A percentile compares a stretch with the other conserved stretches of the same genome.
Evolutionary conservation across 2,888 invertebrate species (phyloP).

Genomic region (Syritta pipiens): DNA sequence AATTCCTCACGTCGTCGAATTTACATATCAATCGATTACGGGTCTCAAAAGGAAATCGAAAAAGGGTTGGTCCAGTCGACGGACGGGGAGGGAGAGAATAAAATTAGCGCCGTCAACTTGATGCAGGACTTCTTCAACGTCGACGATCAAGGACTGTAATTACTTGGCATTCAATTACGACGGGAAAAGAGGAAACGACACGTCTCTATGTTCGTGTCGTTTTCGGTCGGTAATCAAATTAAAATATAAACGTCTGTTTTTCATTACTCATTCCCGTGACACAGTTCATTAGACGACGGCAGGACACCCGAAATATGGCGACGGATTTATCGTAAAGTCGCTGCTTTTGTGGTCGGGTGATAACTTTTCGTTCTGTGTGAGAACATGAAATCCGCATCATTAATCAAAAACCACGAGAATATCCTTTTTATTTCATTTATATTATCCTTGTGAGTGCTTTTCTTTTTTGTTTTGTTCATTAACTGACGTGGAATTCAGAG

Average conservation of each 20-base stretch:
- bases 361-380: slow-evolving; percentile 34
- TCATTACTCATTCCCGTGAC: slow-evolving; percentile 57
- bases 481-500: slow-evolving; percentile 37
- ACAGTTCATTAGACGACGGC: slow-evolving; percentile 52
- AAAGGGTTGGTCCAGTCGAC: slow-evolving; percentile 39
- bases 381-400: slow-evolving; percentile 61
- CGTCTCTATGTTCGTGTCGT: slow-evolving; percentile 24
- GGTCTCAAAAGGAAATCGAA: slow-evolving; percentile 41
- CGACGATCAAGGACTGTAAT: slow-evolving; percentile 52
- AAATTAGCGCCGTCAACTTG: slow-evolving; percentile 56
- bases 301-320: slow-evolving; percentile 7
- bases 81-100: neutral
- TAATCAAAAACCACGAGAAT: slow-evolving; percentile 64
- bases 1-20: slow-evolving; percentile 44
- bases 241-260: slow-evolving; percentile 60
- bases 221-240: slow-evolving; percentile 50
- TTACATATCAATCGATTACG: slow-evolving; percentile 64
- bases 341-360: slow-evolving; percentile 16
- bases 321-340: slow-evolving; percentile 40
- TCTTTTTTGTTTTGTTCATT: slow-evolving; percentile 24
- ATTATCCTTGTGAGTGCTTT: slow-evolving; percentile 23
- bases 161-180: slow-evolving; percentile 62
- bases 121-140: slow-evolving; percentile 33
- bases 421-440: slow-evolving; percentile 58
- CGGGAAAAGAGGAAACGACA: slow-evolving; percentile 20